Base-by-base conservation (phyloP, 2,888 invertebrate species). In the Eupithecia centaureata region DNA sequence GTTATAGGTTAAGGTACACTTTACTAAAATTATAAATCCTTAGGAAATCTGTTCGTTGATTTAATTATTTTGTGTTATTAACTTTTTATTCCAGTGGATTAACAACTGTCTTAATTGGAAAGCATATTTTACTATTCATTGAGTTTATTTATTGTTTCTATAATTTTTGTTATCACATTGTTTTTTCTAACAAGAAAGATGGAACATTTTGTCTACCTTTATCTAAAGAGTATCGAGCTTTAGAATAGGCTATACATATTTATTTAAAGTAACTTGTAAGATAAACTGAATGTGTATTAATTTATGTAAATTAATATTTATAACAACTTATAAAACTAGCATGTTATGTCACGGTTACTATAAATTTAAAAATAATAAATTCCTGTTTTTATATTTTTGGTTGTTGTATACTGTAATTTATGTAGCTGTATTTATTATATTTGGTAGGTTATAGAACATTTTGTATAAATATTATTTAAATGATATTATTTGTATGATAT, bases 111-210 rank as follows among this genome's bases (percentile, higher is more conserved):
- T 78, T 74, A 77, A 71, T 68, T 69, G 66, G 76, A 77, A 77
- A 70, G 72, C 78, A 79, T 79, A 76, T 56, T 71, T 82, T 81
- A 81, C 65, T 82, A 77, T 80, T 67, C 81, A 82, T 84, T 82
- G 79, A 82, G 80, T 83, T 78, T 67, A 57, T 57, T 18, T 57
- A 32, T 22, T 18, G n/a, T 18, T 47, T 22, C 18, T 42, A n/a
- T 38, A 8, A 42, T 42, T 42, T 42, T 2, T 42, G n/a, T 42
- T 18, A 18, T 42, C 0, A 42, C n/a, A n/a, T n/a, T 18, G n/a
- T 8, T 47, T 10, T 42, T 42, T 18, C n/a, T 42, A 35, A 35
- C n/a, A 38, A n/a, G 22, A 47, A 4, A 18, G 22, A 12, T 3
- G 10, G 18, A 42, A 1, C 10, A 22, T 22, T 4, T 47, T 42